These are phyloP conservation scores for Netelia melanura DNA, from an alignment of 2,888 invertebrate species.

Conservation along the genomic window DNA sequence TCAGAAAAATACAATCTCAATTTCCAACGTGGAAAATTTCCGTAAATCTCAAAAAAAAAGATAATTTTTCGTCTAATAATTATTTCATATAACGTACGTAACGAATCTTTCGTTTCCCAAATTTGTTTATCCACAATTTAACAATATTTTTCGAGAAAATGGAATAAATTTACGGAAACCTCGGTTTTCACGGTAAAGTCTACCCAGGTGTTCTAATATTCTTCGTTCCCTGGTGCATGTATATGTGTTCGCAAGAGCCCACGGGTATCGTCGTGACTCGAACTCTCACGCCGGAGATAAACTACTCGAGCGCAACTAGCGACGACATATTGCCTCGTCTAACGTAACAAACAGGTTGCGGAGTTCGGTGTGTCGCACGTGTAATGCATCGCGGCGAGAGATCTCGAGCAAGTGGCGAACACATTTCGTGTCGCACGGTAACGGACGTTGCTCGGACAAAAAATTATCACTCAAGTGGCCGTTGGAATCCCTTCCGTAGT, in stretches of 20 bases:
- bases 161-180: neutral
- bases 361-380: constrained; percentile 68
- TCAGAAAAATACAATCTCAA: no score
- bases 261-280: no score
- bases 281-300: neutral
- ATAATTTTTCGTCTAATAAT: no score
- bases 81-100: no score
- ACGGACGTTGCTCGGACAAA: constrained; percentile 66
- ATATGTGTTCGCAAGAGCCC: neutral
- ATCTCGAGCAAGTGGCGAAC: constrained; percentile 12
- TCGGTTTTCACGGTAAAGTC: neutral
- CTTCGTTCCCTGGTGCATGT: neutral
- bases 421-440: neutral
- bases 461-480: constrained; percentile 76
- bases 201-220: neutral
- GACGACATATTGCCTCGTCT: constrained; percentile 78
- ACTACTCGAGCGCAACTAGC: constrained; percentile 38
- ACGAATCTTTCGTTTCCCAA: no score
- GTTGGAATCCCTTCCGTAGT: neutral
- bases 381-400: constrained; percentile 70
- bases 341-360: constrained; percentile 78
- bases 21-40: no score
- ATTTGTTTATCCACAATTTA: no score
- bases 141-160: no score
- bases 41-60: no score